Evolutionary conservation across 2,113 vertebrate species (phyloP).

Genomic region (Apodemus speciosus): DNA sequence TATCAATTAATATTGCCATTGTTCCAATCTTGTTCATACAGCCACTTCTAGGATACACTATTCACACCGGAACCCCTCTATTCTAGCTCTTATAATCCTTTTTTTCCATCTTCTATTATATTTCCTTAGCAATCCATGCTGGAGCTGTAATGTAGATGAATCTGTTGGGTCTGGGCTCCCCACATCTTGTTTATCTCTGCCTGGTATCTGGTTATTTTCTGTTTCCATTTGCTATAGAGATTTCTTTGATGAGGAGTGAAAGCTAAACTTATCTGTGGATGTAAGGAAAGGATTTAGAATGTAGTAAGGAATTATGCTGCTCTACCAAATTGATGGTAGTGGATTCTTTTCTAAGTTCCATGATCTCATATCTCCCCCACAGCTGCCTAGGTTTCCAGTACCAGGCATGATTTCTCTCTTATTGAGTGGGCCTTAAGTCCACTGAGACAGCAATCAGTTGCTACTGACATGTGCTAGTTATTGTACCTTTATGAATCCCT

Average conservation of each 20-base stretch:
- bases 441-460: not conserved
- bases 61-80: not conserved
- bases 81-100: not conserved
- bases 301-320: not conserved
- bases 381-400: not conserved
- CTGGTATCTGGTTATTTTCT: not conserved
- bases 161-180: not conserved
- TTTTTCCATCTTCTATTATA: not conserved
- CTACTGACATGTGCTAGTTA: not conserved
- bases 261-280: not conserved
- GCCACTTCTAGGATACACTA: not conserved
- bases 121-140: not conserved
- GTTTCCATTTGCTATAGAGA: not conserved
- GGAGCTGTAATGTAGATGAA: not conserved
- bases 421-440: not conserved
- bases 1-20: not conserved
- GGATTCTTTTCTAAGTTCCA: not conserved
- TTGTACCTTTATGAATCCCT: not conserved
- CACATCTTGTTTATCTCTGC: not conserved
- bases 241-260: not conserved
- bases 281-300: not conserved
- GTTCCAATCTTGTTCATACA: not conserved
- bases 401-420: not conserved
- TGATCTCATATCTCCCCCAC: not conserved
- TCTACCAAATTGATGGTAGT: not conserved